phyloP scores from a whole-genome alignment of 1,140 invertebrate species.

The Penaeus indicus region DNA sequence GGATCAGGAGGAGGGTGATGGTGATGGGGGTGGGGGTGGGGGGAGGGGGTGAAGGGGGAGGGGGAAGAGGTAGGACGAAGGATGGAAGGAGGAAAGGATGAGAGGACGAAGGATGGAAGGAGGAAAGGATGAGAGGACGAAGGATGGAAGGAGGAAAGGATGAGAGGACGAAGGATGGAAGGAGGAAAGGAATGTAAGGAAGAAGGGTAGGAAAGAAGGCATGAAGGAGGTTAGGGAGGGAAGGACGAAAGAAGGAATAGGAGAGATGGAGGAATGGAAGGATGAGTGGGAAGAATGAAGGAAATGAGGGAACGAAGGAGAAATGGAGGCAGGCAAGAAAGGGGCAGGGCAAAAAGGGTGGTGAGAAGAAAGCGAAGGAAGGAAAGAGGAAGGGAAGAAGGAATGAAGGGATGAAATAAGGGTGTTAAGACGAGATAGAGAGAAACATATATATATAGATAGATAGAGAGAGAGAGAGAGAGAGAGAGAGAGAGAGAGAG shows the following conservation, averaged over 20 bases:
- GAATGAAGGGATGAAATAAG: background rate
- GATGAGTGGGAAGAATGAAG: background rate
- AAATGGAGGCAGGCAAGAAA: no score
- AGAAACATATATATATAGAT: background rate
- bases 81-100: background rate
- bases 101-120: background rate
- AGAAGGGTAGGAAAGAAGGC: no score
- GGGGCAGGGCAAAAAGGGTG: background rate
- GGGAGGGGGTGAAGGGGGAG: background rate
- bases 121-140: background rate
- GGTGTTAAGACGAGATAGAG: background rate
- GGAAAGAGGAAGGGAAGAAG: background rate
- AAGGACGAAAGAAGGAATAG: background rate
- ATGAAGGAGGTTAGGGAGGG: background rate
- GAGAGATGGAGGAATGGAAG: background rate
- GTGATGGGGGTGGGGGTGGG: background rate
- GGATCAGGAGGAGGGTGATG: slow-evolving; percentile 27
- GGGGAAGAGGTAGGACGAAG: background rate
- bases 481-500: background rate
- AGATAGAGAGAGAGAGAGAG: background rate
- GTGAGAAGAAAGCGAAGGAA: background rate
- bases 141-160: background rate
- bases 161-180: no score
- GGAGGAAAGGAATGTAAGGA: background rate
- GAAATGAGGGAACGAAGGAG: slow-evolving; percentile 3